Evolutionary conservation across 2,113 vertebrate species (phyloP), one percentile per base, ranked within the genome.

Genomic region (Paedocypris sp.): DNA sequence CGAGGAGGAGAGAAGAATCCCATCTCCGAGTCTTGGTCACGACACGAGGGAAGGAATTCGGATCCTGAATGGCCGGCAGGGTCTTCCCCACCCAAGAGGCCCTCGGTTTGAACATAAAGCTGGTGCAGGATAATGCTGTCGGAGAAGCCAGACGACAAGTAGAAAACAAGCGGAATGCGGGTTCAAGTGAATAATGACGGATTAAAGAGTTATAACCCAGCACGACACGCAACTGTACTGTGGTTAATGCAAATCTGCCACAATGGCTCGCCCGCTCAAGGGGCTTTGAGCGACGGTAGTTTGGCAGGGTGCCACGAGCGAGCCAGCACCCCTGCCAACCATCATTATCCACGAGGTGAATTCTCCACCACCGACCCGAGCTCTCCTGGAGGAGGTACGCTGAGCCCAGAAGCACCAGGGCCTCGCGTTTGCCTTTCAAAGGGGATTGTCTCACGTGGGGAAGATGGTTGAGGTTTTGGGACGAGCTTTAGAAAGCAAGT

Each of bases 311-410:
- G 73, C 4, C 54, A 80, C 82, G 75, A 72, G 81, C 79, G 70
- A 70, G 79, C 79, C 76, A 61, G 81, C 75, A 80, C 82, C 83
- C 82, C 77, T 82, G 76, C 84, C 80, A 87, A 80, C 85, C 81
- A 80, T 82, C 81, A 83, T 89, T 83, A 80, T 83, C 76, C 73
- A 75, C 67, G 75, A 85, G 80, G 72, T 83, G 82, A 80, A 82
- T 83, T 86, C 78, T 33, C 72, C 69, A 67, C 80, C 75, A 51
- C 80, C 77, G 28, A 76, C 76, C 79, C 77, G 69, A n/a, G 33
- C 74, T 65, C 69, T 64, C 67, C 43, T 63, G 74, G 81, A 68
- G 53, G 45, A 48, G 5, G 0, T 53, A 43, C 68, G 78, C 71
- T 66, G 73, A 58, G 64, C 71, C 66, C 66, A 62, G 69, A 69